Evolutionary conservation across 2,797 vertebrate species (phyloP), one percentile per base, ranked within the genome.

Genomic region (Pseudomugil tenellus): DNA sequence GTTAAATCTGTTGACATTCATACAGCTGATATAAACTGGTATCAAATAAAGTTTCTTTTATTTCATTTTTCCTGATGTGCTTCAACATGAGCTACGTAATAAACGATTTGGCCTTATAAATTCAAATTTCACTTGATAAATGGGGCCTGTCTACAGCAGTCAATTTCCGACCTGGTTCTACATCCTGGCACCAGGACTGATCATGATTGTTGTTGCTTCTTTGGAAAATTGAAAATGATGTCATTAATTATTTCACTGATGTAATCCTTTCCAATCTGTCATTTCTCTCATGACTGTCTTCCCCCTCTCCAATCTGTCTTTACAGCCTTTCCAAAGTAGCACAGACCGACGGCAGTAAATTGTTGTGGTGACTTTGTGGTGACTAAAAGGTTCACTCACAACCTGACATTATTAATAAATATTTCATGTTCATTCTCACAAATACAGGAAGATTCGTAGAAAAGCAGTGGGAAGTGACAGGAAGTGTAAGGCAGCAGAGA

Each of bases 171-270:
- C 29, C 29, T 6, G 6, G 6, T 6, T 31, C 6, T 3, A 3
- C 3, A 3, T 31, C 6, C 29, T 31, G 29, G 29, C 29, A 6
- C 29, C 29, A 6, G 29, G 29, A 34, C 48, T 74, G 64, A 72
- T 78, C 74, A 88, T 87, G 73, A 82, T 66, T 58, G 63, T 59
- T 58, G 67, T 68, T 71, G 29, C 80, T 82, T 72, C 69, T 77
- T 74, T 64, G n/a, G 67, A 64, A 55, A 57, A 84, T 65, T 63
- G 54, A 70, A 79, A 71, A 72, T 57, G 21, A 73, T 71, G 39
- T 41, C 37, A 41, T 41, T 9, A 39, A 1, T 39, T 39, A 39
- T 39, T 39, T 16, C 39, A 58, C 58, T 31, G 13, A 26, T 26
- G 6, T 34, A 4, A 28, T 13, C n/a, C 14, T 79, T 52, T 61